Base-by-base conservation (phyloP, 2,113 vertebrate genomes). In the Channa argus region DNA sequence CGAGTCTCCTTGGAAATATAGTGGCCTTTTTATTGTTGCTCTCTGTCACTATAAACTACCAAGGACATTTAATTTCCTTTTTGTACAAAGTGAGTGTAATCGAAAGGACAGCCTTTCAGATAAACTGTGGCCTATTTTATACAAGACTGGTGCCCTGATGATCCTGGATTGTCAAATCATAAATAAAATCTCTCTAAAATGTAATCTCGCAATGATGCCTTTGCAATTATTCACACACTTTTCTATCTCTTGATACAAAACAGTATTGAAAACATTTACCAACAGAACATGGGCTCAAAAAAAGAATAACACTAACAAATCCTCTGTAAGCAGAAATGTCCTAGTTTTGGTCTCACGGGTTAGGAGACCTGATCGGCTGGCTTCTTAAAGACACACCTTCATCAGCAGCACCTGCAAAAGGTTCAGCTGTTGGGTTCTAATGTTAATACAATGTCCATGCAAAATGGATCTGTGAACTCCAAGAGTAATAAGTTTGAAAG, bases 401-500 rank as follows among this genome's bases (percentile, higher is more conserved):
- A 24, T 24, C 24, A 24, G 24, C 24, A 24, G 24, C 24, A 24
- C 24, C 24, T 8, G 9, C 34, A 12, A 59, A 6, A 3, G 12
- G 2, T 24, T 75, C 62, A 66, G 47, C 51, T 60, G 10, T 34
- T 52, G 53, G 56, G 43, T 54, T 13, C 6, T 3, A 6, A 12
- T 44, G 33, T 49, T 54, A 73, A 69, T 38, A 33, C 2, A 45
- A 44, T 51, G 67, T 72, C 24, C 24, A 60, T 59, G 62, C 67
- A 54, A 68, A 13, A 53, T 24, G 38, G 8, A n/a, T 47, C 47
- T 39, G 24, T 24, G 6, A 67, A 50, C 8, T 73, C 44, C n/a
- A 44, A 55, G n/a, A 37, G 24, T 38, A 81, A 77, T 58, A 56
- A 14, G 47, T 50, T 63, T n/a, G 13, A 75, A 63, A 10, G 41